Base-by-base conservation (phyloP, 92 coral and sea anemone genomes). In the Meandrina meandrites region DNA sequence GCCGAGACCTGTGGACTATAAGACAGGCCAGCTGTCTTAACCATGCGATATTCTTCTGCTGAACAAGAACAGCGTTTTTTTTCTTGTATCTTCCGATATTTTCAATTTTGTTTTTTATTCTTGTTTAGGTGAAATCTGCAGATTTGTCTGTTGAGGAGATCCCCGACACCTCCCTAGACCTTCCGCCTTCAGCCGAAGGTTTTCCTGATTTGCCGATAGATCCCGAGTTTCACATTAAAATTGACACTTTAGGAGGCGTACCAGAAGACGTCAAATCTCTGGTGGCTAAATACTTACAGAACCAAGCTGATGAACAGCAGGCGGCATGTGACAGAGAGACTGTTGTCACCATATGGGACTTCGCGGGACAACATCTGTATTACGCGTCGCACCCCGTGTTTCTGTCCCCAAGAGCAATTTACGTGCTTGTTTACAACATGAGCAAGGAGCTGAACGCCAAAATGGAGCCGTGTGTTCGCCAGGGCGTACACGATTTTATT, bases 301-400 rank as follows among this genome's bases (percentile, higher is more conserved):
- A 83, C 22, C 83, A 84, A 24, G 77, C 85, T 42, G 37, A 84
- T 21, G 92, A 90, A 16, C 89, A 83, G 62, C 86, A 79, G 64
- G 79, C 48, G 9, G 79, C n/a, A n/a, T n/a, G 88, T 69, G 84
- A 75, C 79, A 54, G 90, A 19, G 94, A 94, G 68, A 91, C 94
- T 40, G 92, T 91, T 24, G 94, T 94, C 8, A 94, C 92, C 15
- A 77, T 93, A 27, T 94, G 98, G 98, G 98, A 94, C 84, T 94
- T 94, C 42, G 98, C 98, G n/a, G 98, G 98, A 21, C 98, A 94
- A 76, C 98, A 94, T 70, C 80, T 94, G 58, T 94, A 94, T 78
- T 94, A 94, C 78, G 98, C 98, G 7, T 94, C 98, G 15, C 98
- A 94, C 71, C 94, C 98, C 28, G 98, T 94, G 84, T 94, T 94